These are phyloP conservation scores for Todiramphus chloris DNA, from an alignment of 2,113 vertebrate species.

Conservation along the genomic window DNA sequence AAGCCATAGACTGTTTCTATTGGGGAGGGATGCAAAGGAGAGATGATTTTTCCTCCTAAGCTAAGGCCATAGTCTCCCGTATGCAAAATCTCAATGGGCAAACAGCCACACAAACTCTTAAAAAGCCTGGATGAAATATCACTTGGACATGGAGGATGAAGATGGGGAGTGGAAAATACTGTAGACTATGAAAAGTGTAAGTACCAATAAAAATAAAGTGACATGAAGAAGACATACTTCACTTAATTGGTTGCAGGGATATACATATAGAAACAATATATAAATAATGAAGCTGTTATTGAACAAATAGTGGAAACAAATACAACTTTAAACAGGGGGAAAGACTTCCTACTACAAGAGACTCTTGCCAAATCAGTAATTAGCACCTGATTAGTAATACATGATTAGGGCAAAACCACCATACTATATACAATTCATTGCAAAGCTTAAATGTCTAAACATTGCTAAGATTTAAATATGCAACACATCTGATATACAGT, in stretches of 20 bases:
- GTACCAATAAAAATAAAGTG: not conserved
- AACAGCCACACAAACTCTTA: not conserved
- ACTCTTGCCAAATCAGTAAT: not conserved
- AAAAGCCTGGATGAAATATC: not conserved
- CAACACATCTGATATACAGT: not conserved
- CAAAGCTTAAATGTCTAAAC: not conserved
- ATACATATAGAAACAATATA: not conserved
- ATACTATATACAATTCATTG: not conserved
- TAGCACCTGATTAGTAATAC: not conserved
- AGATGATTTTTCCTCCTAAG: not conserved
- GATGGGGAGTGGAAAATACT: not conserved
- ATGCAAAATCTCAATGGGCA: not conserved
- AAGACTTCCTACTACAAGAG: not conserved
- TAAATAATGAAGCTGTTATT: not conserved
- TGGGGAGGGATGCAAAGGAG: not conserved
- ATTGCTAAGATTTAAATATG: not conserved
- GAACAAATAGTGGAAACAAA: not conserved
- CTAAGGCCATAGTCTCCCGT: not conserved
- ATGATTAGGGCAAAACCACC: not conserved
- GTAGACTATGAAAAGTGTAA: not conserved
- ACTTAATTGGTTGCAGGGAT: not conserved
- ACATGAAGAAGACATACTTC: not conserved
- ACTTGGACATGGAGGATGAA: not conserved
- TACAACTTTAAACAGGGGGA: not conserved
- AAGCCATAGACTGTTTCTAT: not conserved